Conservation (phyloP, 1,140 invertebrate species). For the Drosophila jambulina region DNA sequence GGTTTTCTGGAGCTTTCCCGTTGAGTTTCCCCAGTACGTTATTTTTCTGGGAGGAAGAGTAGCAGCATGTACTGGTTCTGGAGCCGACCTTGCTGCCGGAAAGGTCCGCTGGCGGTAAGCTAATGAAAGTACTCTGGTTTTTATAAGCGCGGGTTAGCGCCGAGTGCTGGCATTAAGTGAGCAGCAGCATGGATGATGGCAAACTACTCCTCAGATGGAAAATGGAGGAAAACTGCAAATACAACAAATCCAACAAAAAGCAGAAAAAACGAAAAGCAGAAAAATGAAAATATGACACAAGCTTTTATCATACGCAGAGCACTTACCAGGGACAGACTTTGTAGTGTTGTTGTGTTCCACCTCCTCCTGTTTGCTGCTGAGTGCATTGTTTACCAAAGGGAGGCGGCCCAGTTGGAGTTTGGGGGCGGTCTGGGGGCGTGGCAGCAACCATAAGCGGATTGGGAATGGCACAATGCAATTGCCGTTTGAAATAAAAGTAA, state of each 20-base stretch:
- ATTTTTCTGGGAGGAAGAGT: slow-evolving; percentile 23
- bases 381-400: slow-evolving; percentile 70
- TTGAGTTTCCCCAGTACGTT: slow-evolving; percentile 39
- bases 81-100: slow-evolving; percentile 41
- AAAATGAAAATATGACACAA: slow-evolving; percentile 57
- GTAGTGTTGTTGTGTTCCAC: slow-evolving; percentile 29
- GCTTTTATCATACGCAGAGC: slow-evolving; percentile 74
- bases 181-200: slow-evolving; percentile 48
- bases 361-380: slow-evolving; percentile 47
- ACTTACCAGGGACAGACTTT: slow-evolving; percentile 52
- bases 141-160: slow-evolving; percentile 52
- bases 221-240: slow-evolving; percentile 13
- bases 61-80: slow-evolving; percentile 15
- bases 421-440: slow-evolving; percentile 8
- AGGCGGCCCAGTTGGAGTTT: slow-evolving; percentile 6
- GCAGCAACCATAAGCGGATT: slow-evolving; percentile 72
- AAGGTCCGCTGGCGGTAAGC: slow-evolving; percentile 65
- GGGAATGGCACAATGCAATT: slow-evolving; percentile 76
- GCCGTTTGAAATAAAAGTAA: slow-evolving; percentile 64
- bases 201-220: slow-evolving; percentile 12
- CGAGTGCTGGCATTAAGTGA: slow-evolving; percentile 60
- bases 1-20: slow-evolving; percentile 29
- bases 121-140: slow-evolving; percentile 76
- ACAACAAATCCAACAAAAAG: slow-evolving; percentile 26
- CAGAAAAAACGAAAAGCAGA: slow-evolving; percentile 2